phyloP scores from a whole-genome alignment of 64 coral and sea anemone species.

The Hydrozoanthus tunicans region DNA sequence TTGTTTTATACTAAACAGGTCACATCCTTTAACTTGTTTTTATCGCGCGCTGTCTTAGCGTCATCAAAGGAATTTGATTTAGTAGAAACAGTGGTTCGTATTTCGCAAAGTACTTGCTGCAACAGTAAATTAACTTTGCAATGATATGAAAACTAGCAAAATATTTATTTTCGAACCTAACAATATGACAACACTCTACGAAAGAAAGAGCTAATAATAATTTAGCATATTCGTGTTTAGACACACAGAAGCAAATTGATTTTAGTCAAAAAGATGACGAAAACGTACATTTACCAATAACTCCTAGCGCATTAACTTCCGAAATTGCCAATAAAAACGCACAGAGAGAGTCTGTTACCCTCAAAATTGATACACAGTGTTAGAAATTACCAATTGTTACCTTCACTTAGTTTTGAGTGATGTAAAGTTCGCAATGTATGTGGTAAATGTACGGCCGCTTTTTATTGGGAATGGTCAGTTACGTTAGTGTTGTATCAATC shows the following conservation, averaged over 20 bases:
- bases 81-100: background rate
- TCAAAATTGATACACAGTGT: background rate
- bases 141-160: background rate
- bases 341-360: no score
- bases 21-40: background rate
- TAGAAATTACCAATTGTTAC: background rate
- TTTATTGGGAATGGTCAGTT: background rate
- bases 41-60: background rate
- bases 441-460: background rate
- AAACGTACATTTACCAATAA: no score
- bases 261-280: no score
- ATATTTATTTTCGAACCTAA: no score
- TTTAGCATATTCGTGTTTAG: no score
- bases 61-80: slow-evolving; percentile 6
- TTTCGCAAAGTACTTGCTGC: background rate
- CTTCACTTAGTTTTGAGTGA: no score
- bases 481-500: no score
- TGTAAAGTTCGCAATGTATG: background rate
- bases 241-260: no score
- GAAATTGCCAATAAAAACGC: background rate
- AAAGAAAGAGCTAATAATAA: no score
- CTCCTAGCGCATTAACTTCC: no score
- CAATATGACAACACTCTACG: no score
- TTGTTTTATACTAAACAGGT: background rate
- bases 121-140: background rate